Conservation (phyloP, 1,140 invertebrate species). For the Pseudomyrmex gracilis region DNA sequence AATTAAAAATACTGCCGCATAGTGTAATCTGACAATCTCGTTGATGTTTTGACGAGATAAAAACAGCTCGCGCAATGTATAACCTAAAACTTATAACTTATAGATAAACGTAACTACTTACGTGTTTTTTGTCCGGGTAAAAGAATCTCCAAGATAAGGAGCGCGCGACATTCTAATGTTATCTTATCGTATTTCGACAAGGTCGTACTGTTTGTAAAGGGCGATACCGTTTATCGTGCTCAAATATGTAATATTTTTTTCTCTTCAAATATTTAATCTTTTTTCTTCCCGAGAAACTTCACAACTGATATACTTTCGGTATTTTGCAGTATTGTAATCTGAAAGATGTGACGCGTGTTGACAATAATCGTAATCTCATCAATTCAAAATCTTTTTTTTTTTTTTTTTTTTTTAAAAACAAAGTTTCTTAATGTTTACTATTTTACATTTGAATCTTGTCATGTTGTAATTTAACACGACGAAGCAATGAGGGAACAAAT, state of each 20-base stretch:
- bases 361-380: no score
- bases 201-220: constrained; percentile 48
- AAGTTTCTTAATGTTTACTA: no score
- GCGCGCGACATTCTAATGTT: constrained; percentile 45
- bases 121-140: constrained; percentile 27
- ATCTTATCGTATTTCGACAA: constrained; percentile 59
- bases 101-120: constrained; percentile 7
- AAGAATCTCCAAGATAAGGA: constrained; percentile 35
- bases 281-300: constrained; percentile 17
- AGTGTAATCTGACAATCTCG: background rate
- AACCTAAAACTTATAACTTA: background rate
- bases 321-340: background rate
- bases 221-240: constrained; percentile 63
- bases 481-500: background rate
- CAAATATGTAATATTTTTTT: constrained; percentile 43
- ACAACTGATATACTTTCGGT: background rate
- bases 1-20: no score
- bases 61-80: background rate
- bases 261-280: background rate
- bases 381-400: no score
- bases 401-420: no score
- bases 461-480: background rate
- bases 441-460: background rate
- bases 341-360: no score
- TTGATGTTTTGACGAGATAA: background rate